Percentiles rank a stretch among this genome's conserved stretches.
Conservation (phyloP, 2,888 invertebrate species). For the Drosophila maculinotata region DNA sequence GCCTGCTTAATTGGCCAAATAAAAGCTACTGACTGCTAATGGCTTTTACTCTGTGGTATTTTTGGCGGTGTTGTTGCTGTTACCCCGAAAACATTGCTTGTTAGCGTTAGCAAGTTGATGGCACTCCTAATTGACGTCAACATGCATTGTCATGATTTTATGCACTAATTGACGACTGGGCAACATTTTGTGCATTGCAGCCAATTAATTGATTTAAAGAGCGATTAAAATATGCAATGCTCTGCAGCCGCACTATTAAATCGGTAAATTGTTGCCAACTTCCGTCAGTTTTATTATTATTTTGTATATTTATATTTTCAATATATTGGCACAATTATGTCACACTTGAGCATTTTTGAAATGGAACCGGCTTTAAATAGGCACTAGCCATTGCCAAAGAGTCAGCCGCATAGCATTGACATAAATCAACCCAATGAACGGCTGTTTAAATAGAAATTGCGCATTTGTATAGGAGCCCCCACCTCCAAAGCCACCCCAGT, state of each 20-base stretch:
- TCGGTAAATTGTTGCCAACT: not conserved
- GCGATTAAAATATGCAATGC: conserved; percentile 47
- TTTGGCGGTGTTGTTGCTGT: conserved; percentile 11
- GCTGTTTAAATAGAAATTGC: conserved; percentile 76
- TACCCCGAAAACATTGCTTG: conserved; percentile 40
- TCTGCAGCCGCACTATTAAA: conserved; percentile 4
- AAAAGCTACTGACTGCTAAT: conserved; percentile 54
- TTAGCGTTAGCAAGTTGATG: conserved; percentile 42
- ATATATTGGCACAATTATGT: conserved; percentile 14
- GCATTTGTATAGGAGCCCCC: conserved; percentile 49
- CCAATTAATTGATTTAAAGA: conserved; percentile 63
- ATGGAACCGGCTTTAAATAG: conserved; percentile 26
- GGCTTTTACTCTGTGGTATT: conserved; percentile 38
- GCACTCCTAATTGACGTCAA: conserved; percentile 57
- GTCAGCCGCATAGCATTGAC: conserved; percentile 53
- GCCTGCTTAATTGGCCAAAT: conserved; percentile 55
- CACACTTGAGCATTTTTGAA: conserved; percentile 24
- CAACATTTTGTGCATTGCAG: conserved; percentile 20
- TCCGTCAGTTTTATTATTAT: too few species aligned
- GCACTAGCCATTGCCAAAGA: conserved; percentile 18
- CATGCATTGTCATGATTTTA: conserved; percentile 54
- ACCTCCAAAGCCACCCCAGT: too few species aligned
- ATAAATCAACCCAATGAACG: conserved; percentile 60
- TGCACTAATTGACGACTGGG: conserved; percentile 50
- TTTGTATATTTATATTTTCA: not conserved